Evolutionary conservation across 2,113 vertebrate genomes (phyloP).

Genomic region (Anarhynchus alexandrinus): DNA sequence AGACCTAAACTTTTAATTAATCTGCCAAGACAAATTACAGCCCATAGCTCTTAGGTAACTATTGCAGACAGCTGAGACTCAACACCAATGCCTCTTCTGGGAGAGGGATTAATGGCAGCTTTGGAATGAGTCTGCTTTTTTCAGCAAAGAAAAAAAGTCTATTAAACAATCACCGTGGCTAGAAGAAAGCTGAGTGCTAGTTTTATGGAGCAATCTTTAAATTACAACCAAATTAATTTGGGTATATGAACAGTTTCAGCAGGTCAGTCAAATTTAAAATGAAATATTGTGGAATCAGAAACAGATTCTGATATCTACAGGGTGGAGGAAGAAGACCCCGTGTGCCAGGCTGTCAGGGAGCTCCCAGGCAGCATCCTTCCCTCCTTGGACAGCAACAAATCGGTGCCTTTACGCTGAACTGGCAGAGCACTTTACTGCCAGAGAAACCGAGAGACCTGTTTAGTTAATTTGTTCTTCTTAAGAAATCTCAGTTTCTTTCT

Average conservation of each 20-base stretch:
- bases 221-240: constrained; percentile 49
- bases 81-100: constrained; percentile 56
- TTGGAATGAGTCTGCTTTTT: constrained; percentile 53
- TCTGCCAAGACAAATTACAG: constrained; percentile 76
- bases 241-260: neutral
- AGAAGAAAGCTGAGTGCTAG: constrained; percentile 19
- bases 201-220: constrained; percentile 50
- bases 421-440: neutral
- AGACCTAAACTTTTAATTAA: constrained; percentile 80
- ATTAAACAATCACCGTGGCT: constrained; percentile 59
- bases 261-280: constrained; percentile 15
- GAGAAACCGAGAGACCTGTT: neutral
- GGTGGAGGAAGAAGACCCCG: neutral
- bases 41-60: constrained; percentile 63
- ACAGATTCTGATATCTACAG: neutral
- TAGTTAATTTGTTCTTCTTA: neutral
- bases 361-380: neutral
- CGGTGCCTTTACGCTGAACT: neutral
- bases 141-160: constrained; percentile 25
- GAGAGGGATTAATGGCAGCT: constrained; percentile 66
- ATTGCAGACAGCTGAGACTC: constrained; percentile 73
- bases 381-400: neutral
- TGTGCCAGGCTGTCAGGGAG: neutral
- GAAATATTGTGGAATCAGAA: neutral
- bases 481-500: neutral